phyloP scores from a whole-genome alignment of 1,140 invertebrate species.

The Drosophila navojoa region DNA sequence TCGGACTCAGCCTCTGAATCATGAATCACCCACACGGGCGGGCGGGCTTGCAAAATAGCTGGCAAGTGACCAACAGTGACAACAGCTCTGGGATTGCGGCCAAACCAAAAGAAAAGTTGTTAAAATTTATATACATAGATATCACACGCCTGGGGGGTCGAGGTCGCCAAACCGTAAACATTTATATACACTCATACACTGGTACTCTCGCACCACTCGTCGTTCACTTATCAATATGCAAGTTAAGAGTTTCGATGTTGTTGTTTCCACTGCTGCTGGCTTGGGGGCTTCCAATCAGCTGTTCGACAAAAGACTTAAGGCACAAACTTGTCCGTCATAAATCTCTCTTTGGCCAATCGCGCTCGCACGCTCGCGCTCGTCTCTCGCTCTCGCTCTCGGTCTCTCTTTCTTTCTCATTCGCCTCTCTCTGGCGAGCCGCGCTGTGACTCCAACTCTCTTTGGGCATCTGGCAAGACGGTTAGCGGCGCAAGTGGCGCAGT shows the following conservation, averaged over 20 bases:
- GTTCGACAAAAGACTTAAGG: slow-evolving; percentile 75
- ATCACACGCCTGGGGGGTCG: slow-evolving; percentile 69
- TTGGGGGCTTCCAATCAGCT: slow-evolving; percentile 63
- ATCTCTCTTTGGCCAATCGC: slow-evolving; percentile 64
- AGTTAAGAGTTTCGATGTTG: slow-evolving; percentile 35
- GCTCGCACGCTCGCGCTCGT: slow-evolving; percentile 20
- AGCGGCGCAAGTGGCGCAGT: slow-evolving; percentile 57
- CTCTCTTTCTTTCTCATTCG: neutral
- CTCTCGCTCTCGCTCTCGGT: neutral
- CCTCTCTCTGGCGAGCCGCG: slow-evolving; percentile 5
- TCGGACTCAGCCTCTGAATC: slow-evolving; percentile 1
- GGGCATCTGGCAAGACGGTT: slow-evolving; percentile 44
- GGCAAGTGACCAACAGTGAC: slow-evolving; percentile 57
- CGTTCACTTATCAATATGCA: slow-evolving; percentile 64
- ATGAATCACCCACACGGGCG: slow-evolving; percentile 48
- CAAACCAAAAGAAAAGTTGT: slow-evolving; percentile 62
- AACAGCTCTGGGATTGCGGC: slow-evolving; percentile 41
- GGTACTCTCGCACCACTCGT: neutral
- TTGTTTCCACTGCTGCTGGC: slow-evolving; percentile 11
- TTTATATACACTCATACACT: slow-evolving; percentile 54
- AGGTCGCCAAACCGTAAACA: slow-evolving; percentile 75
- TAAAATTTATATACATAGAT: slow-evolving; percentile 67
- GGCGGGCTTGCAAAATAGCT: slow-evolving; percentile 52
- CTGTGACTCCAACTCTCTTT: slow-evolving; percentile 41
- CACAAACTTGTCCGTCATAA: slow-evolving; percentile 76